Evolutionary conservation across 2,888 invertebrate genomes (phyloP), one percentile per base, ranked within the genome.

Genomic region (Agrochola litura): DNA sequence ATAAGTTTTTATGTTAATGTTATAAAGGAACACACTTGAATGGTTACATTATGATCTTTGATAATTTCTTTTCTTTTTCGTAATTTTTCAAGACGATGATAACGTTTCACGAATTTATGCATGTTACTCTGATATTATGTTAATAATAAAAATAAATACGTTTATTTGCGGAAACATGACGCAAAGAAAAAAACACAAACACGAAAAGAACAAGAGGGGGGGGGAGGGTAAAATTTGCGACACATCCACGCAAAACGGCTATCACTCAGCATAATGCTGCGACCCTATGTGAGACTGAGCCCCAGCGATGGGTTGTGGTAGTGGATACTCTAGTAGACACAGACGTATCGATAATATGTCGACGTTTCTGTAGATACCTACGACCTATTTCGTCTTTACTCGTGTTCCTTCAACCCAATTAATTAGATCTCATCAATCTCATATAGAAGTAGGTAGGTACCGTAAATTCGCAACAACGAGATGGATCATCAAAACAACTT

Each of bases 351-450:
- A 37, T 77, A 49, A 56, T 22, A 46, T 49, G 14, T 25, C 16
- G 10, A 25, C 56, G 19, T 25, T 22, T 63, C 22, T 14, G 12
- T n/a, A 16, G 3, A 9, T 49, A 56, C n/a, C 37, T n/a, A 16
- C 16, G 25, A 30, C 8, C 6, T 46, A 30, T 46, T 76, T 65
- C 3, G 1, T 30, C 19, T 22, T 37, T n/a, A 60, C 30, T n/a
- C n/a, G 65, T 64, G 19, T 63, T 37, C 12, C 41, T 66, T 61
- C 43, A 14, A 66, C n/a, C 61, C 76, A 84, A 84, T 81, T 71
- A 84, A 84, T 81, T 71, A 76, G 19, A 52, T 22, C 56, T 64
- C 30, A 72, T 79, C 70, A 64, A 85, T 68, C 73, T 73, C 52
- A 25, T 41, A 52, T 25, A 68, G 41, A 72, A 70, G 67, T 37